Percentiles rank a stretch among this genome's conserved stretches.
phyloP scores from a whole-genome alignment of 2,797 vertebrate species.

The Cebuella pygmaea region DNA sequence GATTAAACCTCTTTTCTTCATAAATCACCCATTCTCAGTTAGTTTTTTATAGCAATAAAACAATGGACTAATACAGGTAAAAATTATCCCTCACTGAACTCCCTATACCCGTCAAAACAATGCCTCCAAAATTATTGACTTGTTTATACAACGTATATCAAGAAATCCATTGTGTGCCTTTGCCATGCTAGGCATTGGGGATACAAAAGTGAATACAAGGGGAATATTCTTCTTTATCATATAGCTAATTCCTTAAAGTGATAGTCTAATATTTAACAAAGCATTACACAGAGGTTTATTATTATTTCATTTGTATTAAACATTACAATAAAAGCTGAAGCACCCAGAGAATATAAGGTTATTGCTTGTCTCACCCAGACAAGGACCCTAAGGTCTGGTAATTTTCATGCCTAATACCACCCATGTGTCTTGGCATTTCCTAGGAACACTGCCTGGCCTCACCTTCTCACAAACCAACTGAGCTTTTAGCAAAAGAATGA shows the following conservation, averaged over 20 bases:
- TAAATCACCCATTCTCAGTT: not conserved
- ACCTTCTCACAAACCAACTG: not conserved
- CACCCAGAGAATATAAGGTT: not conserved
- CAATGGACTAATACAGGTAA: not conserved
- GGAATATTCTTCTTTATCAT: not conserved
- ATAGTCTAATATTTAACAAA: not conserved
- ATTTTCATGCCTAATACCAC: not conserved
- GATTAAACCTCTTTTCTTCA: not conserved
- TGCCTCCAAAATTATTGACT: not conserved
- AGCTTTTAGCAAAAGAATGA: not conserved
- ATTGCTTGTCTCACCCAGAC: not conserved
- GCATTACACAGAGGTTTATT: not conserved
- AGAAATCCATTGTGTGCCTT: fast-evolving
- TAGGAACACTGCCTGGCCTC: no score
- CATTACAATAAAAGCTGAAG: not conserved
- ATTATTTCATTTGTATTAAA: not conserved
- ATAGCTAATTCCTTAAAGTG: no score
- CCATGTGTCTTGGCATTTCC: not conserved
- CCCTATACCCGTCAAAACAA: not conserved
- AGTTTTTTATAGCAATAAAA: not conserved
- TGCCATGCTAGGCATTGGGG: not conserved
- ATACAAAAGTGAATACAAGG: not conserved
- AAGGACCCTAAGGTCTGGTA: fast-evolving
- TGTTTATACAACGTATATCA: not conserved
- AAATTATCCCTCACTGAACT: not conserved